Evolutionary conservation across 2,888 invertebrate species (phyloP).

Genomic region (Portevinia maculata): DNA sequence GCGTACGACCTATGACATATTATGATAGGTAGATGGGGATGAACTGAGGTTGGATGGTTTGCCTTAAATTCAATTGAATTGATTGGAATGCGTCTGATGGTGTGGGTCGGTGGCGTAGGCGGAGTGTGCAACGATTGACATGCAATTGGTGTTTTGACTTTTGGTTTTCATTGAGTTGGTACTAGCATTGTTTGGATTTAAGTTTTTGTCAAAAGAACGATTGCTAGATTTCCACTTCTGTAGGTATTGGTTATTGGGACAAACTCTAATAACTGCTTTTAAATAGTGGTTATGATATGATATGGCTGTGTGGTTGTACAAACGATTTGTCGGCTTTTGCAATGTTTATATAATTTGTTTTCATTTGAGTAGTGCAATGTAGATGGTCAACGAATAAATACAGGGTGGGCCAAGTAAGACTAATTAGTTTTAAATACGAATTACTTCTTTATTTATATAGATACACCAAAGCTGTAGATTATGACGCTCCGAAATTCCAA

Average conservation of each 20-base stretch:
- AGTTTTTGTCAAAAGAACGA: slow-evolving; percentile 20
- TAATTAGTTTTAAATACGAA: too few species aligned
- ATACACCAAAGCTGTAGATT: too few species aligned
- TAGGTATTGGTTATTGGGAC: too few species aligned
- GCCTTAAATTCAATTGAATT: slow-evolving; percentile 53
- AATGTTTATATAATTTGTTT: too few species aligned
- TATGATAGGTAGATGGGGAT: background rate
- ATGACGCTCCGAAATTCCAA: too few species aligned
- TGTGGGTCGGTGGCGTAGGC: background rate
- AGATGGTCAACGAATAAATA: too few species aligned
- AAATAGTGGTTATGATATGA: background rate
- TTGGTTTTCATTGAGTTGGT: slow-evolving; percentile 12
- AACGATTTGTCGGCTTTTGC: background rate
- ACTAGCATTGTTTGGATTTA: slow-evolving; percentile 2
- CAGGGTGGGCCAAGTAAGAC: too few species aligned
- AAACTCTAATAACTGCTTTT: slow-evolving; percentile 5
- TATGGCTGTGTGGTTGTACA: background rate
- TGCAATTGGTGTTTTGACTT: slow-evolving; percentile 47
- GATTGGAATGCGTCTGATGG: slow-evolving; percentile 59
- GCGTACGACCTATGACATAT: slow-evolving; percentile 1
- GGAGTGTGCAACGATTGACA: slow-evolving; percentile 28
- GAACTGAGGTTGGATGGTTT: background rate
- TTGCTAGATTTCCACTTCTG: background rate
- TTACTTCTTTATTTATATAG: too few species aligned
- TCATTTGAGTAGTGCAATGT: too few species aligned